Conservation (phyloP, 1,140 invertebrate species). For the Carcinoscorpius rotundicauda region DNA sequence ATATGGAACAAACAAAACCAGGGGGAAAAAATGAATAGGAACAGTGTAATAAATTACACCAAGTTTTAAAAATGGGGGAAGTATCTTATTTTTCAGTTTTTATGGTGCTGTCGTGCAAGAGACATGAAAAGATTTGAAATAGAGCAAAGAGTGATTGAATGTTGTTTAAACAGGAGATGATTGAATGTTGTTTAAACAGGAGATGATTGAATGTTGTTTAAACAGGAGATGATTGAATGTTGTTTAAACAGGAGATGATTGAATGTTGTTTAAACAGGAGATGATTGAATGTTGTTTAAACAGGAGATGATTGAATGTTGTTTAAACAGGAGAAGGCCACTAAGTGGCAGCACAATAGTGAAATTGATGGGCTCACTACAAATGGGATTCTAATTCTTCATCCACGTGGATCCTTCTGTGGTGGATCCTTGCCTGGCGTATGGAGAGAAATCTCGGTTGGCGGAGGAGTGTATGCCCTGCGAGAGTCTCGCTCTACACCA, state of each 20-base stretch:
- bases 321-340: conserved; percentile 66
- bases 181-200: too few relatives aligned
- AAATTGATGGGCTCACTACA: conserved; percentile 96
- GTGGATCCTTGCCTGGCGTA: conserved; percentile 40
- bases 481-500: conserved; percentile 50
- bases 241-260: conserved; percentile 39
- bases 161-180: conserved; percentile 39
- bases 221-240: conserved; percentile 40
- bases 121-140: too few relatives aligned
- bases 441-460: conserved; percentile 98
- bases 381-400: conserved; percentile 97
- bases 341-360: conserved; percentile 92
- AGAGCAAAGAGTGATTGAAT: too few relatives aligned
- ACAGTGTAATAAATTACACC: too few relatives aligned
- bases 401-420: conserved; percentile 67
- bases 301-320: conserved; percentile 32
- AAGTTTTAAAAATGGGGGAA: too few relatives aligned
- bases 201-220: conserved; percentile 39
- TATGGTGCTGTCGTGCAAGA: too few relatives aligned
- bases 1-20: too few relatives aligned
- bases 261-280: conserved; percentile 32
- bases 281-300: conserved; percentile 30
- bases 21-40: too few relatives aligned
- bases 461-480: conserved; percentile 84
- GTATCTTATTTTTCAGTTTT: too few relatives aligned